phyloP scores from a whole-genome alignment of 2,888 invertebrate species.

The Cheilosia vulpina region DNA sequence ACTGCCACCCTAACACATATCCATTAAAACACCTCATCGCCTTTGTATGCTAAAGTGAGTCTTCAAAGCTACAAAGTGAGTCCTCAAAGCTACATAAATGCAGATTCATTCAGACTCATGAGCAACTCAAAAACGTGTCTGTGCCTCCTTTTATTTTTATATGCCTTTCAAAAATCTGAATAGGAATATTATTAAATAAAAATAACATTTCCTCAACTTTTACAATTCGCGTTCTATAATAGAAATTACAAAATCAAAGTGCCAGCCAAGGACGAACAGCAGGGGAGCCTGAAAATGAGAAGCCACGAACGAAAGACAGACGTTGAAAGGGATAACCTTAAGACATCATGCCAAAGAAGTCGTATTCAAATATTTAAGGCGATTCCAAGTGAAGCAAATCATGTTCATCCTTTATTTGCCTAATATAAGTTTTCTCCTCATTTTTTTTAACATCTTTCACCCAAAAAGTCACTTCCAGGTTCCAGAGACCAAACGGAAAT shows the following conservation, averaged over 20 bases:
- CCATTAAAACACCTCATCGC: background rate
- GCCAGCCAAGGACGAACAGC: background rate
- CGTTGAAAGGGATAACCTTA: background rate
- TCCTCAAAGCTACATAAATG: background rate
- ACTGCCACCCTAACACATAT: background rate
- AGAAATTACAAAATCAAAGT: constrained; percentile 2
- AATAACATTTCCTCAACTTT: constrained; percentile 9
- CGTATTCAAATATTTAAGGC: constrained; percentile 27
- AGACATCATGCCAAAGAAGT: constrained; percentile 7
- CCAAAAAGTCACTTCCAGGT: background rate
- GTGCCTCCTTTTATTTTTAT: background rate
- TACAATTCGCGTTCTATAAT: background rate
- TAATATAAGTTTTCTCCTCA: background rate
- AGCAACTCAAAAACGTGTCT: constrained; percentile 6
- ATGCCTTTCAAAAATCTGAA: background rate
- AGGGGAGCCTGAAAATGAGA: background rate
- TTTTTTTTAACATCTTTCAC: background rate
- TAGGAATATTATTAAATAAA: background rate
- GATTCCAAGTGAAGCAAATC: constrained; percentile 4
- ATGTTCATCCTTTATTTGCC: constrained; percentile 12
- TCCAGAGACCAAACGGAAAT: constrained; percentile 7
- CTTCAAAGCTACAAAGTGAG: background rate
- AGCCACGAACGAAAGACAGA: background rate
- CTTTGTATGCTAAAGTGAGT: constrained; percentile 4
- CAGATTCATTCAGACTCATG: constrained; percentile 15